phyloP scores from a whole-genome alignment of 1,140 invertebrate genomes.

The Drosophila azteca region DNA sequence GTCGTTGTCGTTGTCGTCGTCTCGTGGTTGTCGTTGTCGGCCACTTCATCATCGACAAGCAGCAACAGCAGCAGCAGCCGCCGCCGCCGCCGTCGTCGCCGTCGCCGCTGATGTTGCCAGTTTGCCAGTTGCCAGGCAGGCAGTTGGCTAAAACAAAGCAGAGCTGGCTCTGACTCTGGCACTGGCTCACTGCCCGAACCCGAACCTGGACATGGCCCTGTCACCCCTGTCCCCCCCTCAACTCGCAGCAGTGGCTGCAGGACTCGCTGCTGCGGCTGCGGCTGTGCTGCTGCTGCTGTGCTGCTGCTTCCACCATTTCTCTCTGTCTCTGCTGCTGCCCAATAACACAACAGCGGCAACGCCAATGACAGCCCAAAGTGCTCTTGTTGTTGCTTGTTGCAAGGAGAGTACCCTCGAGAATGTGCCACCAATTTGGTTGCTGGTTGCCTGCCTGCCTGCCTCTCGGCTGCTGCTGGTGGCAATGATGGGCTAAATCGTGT shows the following conservation, averaged over 20 bases:
- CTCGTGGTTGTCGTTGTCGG: conserved; percentile 59
- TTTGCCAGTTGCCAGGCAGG: neutral
- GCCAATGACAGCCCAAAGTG: too few relatives aligned
- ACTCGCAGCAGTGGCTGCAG: too few relatives aligned
- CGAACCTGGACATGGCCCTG: conserved; percentile 44
- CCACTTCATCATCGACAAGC: conserved; percentile 77
- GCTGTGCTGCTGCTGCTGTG: too few relatives aligned
- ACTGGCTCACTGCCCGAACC: conserved; percentile 8
- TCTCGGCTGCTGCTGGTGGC: too few relatives aligned
- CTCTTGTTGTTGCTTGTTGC: too few relatives aligned
- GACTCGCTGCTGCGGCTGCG: neutral
- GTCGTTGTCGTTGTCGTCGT: conserved; percentile 36
- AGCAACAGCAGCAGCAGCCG: conserved; percentile 33
- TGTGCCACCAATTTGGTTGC: too few relatives aligned
- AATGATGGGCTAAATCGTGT: too few relatives aligned
- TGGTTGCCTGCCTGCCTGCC: too few relatives aligned
- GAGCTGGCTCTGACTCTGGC: conserved; percentile 1
- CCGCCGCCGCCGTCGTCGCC: conserved; percentile 34
- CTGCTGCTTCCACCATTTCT: conserved; percentile 2
- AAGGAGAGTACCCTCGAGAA: too few relatives aligned
- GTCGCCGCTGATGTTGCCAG: conserved; percentile 20
- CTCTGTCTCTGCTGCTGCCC: neutral
- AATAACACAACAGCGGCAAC: too few relatives aligned
- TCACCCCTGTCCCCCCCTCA: too few relatives aligned
- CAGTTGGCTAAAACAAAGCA: conserved; percentile 74